Evolutionary conservation across 2,888 invertebrate species (phyloP).

Genomic region (Pristionchus japonicus): DNA sequence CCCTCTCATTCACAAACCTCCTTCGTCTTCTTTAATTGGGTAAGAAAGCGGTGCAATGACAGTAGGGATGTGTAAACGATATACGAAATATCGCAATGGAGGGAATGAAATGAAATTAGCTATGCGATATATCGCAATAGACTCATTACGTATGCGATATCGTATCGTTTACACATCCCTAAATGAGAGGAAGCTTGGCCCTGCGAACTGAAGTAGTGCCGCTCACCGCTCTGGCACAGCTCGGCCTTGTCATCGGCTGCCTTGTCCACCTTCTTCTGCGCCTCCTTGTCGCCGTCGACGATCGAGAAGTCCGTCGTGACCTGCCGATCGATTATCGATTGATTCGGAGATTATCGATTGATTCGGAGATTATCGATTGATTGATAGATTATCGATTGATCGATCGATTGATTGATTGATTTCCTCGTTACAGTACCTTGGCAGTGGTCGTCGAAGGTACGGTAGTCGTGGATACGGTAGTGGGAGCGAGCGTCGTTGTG

Average conservation of each 20-base stretch:
- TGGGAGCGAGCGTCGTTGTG: slow-evolving; percentile 11
- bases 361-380: too few species aligned
- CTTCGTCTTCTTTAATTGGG: too few species aligned
- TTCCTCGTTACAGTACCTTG: neutral
- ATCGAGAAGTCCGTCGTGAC: neutral
- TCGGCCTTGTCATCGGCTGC: neutral
- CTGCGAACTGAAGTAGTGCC: too few species aligned
- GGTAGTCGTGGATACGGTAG: neutral
- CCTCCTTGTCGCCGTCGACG: slow-evolving; percentile 31
- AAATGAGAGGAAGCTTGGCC: neutral
- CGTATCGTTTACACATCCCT: neutral
- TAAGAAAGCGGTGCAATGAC: too few species aligned
- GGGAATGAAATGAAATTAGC: too few species aligned
- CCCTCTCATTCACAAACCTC: too few species aligned
- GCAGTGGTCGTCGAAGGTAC: neutral
- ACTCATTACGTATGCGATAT: too few species aligned
- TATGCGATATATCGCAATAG: too few species aligned
- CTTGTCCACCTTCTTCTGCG: neutral
- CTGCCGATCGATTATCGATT: neutral
- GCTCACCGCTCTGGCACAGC: neutral
- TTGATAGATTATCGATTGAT: too few species aligned
- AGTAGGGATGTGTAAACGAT: too few species aligned
- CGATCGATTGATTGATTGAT: neutral
- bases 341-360: neutral
- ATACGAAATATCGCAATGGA: too few species aligned